Evolutionary conservation across 2,113 vertebrate species (phyloP).

Genomic region (Ornithorhynchus anatinus): DNA sequence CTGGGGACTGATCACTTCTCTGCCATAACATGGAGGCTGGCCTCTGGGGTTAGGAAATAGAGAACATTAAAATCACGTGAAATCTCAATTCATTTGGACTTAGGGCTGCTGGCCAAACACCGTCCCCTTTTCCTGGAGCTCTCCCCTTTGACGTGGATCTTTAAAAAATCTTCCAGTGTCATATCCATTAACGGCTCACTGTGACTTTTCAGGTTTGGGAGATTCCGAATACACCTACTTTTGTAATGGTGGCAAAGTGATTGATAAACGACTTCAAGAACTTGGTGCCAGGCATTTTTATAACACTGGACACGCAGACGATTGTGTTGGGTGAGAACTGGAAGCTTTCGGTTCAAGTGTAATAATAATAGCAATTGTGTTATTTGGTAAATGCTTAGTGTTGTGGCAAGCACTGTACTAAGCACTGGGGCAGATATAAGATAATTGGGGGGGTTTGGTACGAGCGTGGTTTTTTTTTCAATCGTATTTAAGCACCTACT

Average conservation of each 20-base stretch:
- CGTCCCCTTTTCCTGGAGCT: neutral
- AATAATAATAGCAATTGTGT: too few relatives aligned
- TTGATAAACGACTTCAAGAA: conserved; percentile 84
- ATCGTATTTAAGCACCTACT: too few relatives aligned
- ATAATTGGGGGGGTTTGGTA: too few relatives aligned
- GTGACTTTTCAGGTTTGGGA: conserved; percentile 82
- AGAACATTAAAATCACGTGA: neutral
- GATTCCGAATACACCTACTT: conserved; percentile 94
- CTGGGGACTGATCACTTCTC: neutral
- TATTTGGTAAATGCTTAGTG: too few relatives aligned
- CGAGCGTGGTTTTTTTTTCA: neutral
- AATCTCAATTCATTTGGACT: neutral
- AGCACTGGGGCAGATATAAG: too few relatives aligned
- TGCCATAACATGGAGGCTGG: too few relatives aligned
- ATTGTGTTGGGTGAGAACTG: conserved; percentile 88
- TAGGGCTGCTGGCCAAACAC: neutral
- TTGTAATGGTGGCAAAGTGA: conserved; percentile 95
- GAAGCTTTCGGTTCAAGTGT: too few relatives aligned
- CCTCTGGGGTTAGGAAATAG: neutral
- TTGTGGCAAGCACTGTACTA: too few relatives aligned
- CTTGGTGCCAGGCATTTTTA: conserved; percentile 90
- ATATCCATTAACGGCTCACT: neutral
- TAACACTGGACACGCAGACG: conserved; percentile 89
- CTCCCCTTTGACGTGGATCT: neutral
- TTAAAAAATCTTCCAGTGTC: neutral